A percentile compares a stretch with the other conserved stretches of the same genome.
Conservation (phyloP, 2,888 invertebrate genomes). For the Phanerotoma sp. region DNA sequence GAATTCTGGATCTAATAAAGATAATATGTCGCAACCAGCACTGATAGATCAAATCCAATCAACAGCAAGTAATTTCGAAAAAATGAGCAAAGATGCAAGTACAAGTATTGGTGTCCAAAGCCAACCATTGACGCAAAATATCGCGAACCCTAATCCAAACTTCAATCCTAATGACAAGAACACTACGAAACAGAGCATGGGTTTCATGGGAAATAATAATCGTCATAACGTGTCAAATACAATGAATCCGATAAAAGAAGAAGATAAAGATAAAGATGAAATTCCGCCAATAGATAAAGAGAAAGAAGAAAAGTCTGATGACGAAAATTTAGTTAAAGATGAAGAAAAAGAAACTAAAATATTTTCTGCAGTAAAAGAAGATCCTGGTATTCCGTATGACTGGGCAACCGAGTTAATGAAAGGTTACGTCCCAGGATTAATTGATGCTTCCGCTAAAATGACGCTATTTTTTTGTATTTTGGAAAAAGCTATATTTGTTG, state of each 20-base stretch:
- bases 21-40: conserved; percentile 22
- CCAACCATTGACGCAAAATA: conserved; percentile 39
- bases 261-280: conserved; percentile 59
- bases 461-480: conserved; percentile 89
- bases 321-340: conserved; percentile 57
- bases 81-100: conserved; percentile 39
- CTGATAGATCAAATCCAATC: conserved; percentile 22
- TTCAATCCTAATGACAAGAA: conserved; percentile 33
- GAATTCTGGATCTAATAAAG: conserved; percentile 27
- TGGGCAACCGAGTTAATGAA: conserved; percentile 84
- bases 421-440: conserved; percentile 82
- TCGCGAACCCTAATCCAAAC: conserved; percentile 31
- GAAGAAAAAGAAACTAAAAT: conserved; percentile 63
- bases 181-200: conserved; percentile 14
- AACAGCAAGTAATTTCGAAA: conserved; percentile 31
- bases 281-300: conserved; percentile 59
- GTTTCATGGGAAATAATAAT: conserved; percentile 33
- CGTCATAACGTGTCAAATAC: conserved; percentile 55
- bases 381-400: conserved; percentile 83
- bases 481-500: conserved; percentile 81
- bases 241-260: conserved; percentile 60
- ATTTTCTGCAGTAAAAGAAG: conserved; percentile 63
- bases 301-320: conserved; percentile 60
- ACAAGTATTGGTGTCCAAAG: conserved; percentile 40
- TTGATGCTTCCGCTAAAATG: conserved; percentile 95